Conservation (phyloP, 2,888 invertebrate species). For the Pammene aurita region DNA sequence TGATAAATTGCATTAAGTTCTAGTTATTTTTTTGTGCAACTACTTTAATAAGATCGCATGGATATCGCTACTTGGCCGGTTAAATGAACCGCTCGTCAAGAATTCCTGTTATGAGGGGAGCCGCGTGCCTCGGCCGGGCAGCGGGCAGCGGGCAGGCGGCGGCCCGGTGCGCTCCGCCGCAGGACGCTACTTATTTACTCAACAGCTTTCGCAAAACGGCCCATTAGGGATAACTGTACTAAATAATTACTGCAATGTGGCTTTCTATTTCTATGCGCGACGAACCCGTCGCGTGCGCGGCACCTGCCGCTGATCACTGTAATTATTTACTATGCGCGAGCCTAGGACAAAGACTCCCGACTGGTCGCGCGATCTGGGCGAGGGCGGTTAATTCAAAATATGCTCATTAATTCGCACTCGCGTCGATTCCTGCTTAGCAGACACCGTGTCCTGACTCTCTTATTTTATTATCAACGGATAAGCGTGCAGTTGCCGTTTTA, state of each 20-base stretch:
- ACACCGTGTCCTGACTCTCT: conserved; percentile 27
- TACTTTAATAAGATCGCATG: conserved; percentile 49
- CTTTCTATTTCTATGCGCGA: conserved; percentile 81
- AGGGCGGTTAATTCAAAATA: conserved; percentile 64
- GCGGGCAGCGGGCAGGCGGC: conserved; percentile 29
- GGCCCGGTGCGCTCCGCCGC: conserved; percentile 45
- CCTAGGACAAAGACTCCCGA: conserved; percentile 75
- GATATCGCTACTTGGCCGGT: conserved; percentile 50
- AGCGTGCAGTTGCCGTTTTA: conserved; percentile 34
- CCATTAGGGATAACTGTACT: conserved; percentile 83
- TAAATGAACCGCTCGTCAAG: conserved; percentile 54
- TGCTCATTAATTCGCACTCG: conserved; percentile 70
- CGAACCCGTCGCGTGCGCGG: conserved; percentile 61
- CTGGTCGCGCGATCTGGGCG: conserved; percentile 76
- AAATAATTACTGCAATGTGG: conserved; percentile 84
- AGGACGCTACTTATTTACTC: conserved; percentile 80
- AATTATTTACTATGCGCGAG: conserved; percentile 83
- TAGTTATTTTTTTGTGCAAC: conserved; percentile 44
- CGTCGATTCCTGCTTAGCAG: conserved; percentile 51
- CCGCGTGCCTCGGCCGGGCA: conserved; percentile 61
- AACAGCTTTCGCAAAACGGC: conserved; percentile 82
- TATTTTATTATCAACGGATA: conserved; percentile 38
- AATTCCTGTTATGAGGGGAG: conserved; percentile 65
- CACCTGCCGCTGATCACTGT: conserved; percentile 81
- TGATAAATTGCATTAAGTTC: conserved; percentile 33